Evolutionary conservation across 2,113 vertebrate species (phyloP), one percentile per base, ranked within the genome.

Genomic region (Gasterosteus nipponicus): DNA sequence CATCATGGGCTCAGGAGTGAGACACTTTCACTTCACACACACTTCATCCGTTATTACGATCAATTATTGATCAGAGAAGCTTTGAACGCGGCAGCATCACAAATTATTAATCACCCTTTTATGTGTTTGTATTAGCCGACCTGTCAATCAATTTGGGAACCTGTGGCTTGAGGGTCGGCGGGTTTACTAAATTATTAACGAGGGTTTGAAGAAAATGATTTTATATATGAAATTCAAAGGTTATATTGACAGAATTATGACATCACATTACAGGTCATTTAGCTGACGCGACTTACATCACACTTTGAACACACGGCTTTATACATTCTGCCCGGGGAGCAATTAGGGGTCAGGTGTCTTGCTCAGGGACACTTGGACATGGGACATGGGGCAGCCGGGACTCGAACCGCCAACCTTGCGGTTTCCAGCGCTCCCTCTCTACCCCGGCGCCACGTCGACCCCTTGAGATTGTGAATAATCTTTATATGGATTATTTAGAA

Each of bases 31-130:
- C 59, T 12, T 59, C 39, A 16, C 38, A n/a, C 46, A 59, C 41
- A n/a, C 16, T 16, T 56, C 16, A 44, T 38, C 51, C 29, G 11
- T 10, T 33, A 22, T 10, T 16, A 4, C 10, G 1, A 42, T 77
- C 12, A 62, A 77, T 77, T 54, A 77, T 77, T 77, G 65, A 77
- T 61, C 2, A 53, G 35, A 11, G 53, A 0, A n/a, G 44, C 44
- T 61, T 61, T 53, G 53, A 61, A 51, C 22, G 44, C 7, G 10
- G 53, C 33, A 41, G 38, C 49, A 3, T 15, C 22, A 59, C 8
- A 12, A 51, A 61, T 69, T 33, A 69, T 77, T 77, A 44, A 69
- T 69, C 33, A 69, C 12, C 4, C 10, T 7, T 19, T 31, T 41
- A 18, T 41, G 15, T 38, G 1, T 41, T 35, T 35, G 10, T 38